These are phyloP conservation scores for Schizopygopsis malacanthus DNA, from an alignment of 2,797 vertebrate species.

Conservation along the genomic window DNA sequence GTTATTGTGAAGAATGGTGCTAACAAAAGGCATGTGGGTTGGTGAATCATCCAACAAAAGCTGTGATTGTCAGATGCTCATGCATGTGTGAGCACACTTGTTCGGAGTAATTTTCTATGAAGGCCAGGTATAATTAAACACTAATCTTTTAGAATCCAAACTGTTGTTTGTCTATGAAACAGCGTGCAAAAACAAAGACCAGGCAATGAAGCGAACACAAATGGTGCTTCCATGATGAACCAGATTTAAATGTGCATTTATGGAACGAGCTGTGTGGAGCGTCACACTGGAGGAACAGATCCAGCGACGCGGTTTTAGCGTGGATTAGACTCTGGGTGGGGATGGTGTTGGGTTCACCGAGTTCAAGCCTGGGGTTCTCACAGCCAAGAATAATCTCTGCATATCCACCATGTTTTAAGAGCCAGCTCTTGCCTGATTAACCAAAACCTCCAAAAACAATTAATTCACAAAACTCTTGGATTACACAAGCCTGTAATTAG, in stretches of 20 bases:
- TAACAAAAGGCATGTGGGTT: slow-evolving; percentile 55
- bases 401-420: slow-evolving; percentile 76
- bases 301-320: neutral
- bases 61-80: slow-evolving; percentile 38
- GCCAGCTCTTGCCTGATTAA: slow-evolving; percentile 78
- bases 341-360: slow-evolving; percentile 71
- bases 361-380: slow-evolving; percentile 70
- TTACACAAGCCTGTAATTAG: slow-evolving; percentile 56
- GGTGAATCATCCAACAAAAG: slow-evolving; percentile 59
- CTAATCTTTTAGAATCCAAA: slow-evolving; percentile 20
- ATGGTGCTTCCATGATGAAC: slow-evolving; percentile 15
- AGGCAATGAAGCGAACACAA: neutral
- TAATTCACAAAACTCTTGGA: slow-evolving; percentile 71
- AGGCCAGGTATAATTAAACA: slow-evolving; percentile 24
- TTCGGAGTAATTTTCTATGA: slow-evolving; percentile 16
- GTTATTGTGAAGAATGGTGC: slow-evolving; percentile 46
- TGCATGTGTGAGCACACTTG: slow-evolving; percentile 28
- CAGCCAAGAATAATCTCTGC: slow-evolving; percentile 77
- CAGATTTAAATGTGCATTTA: slow-evolving; percentile 40
- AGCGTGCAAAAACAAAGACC: neutral
- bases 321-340: slow-evolving; percentile 46
- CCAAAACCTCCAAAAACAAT: slow-evolving; percentile 72
- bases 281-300: slow-evolving; percentile 13
- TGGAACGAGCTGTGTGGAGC: neutral
- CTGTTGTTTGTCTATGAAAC: slow-evolving; percentile 5